phyloP scores from a whole-genome alignment of 2,888 invertebrate genomes.

The Folsomia manolachei region DNA sequence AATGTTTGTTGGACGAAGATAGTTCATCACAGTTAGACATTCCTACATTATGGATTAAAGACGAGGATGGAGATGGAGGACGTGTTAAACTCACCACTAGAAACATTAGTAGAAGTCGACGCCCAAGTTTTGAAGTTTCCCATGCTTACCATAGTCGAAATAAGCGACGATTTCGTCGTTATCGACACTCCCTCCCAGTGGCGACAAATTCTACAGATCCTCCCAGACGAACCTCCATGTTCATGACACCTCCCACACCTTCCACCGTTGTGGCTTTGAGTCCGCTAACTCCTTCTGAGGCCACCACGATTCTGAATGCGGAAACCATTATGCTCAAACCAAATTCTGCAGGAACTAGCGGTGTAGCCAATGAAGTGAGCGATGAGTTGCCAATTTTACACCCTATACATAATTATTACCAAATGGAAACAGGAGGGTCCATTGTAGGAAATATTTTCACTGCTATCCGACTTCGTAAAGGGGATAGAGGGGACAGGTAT shows the following conservation, averaged over 20 bases:
- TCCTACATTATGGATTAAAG: constrained; percentile 46
- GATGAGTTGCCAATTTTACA: constrained; percentile 41
- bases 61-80: constrained; percentile 40
- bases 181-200: constrained; percentile 38
- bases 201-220: not conserved
- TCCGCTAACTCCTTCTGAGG: constrained; percentile 38
- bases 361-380: not conserved
- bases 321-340: not conserved
- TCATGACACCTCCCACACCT: constrained; percentile 39
- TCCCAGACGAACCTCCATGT: constrained; percentile 3
- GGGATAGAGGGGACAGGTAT: constrained; percentile 12
- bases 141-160: constrained; percentile 27
- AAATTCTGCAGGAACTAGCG: not conserved
- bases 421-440: not conserved
- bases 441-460: constrained; percentile 13
- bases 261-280: constrained; percentile 40
- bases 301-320: constrained; percentile 10
- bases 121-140: constrained; percentile 35
- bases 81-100: constrained; percentile 11
- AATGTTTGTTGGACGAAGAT: constrained; percentile 49
- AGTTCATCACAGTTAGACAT: constrained; percentile 50
- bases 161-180: constrained; percentile 27
- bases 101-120: constrained; percentile 20
- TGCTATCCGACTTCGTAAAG: not conserved
- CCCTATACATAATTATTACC: constrained; percentile 18